Percentiles rank a stretch among this genome's conserved stretches.
Evolutionary conservation across 2,113 vertebrate species (phyloP).

Genomic region (Archocentrus centrarchus): DNA sequence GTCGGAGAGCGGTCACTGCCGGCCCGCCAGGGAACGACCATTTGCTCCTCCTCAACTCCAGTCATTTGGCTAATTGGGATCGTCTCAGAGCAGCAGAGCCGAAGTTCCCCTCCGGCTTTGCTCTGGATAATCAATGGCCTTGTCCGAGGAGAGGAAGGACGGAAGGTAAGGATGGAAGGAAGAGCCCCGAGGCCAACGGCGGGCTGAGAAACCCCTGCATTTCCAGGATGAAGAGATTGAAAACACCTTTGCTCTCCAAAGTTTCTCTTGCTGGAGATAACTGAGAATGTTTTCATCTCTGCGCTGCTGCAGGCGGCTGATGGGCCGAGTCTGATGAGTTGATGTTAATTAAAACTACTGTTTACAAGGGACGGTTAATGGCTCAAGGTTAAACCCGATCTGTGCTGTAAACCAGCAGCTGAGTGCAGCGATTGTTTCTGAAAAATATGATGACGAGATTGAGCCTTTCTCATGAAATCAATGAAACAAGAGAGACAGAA

Average conservation of each 20-base stretch:
- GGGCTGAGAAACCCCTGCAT: not conserved
- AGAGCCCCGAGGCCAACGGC: slow-evolving; percentile 7
- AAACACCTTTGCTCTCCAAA: slow-evolving; percentile 38
- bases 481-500: not conserved
- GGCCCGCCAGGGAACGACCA: slow-evolving; percentile 38
- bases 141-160: slow-evolving; percentile 31
- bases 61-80: slow-evolving; percentile 75
- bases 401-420: not conserved
- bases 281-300: slow-evolving; percentile 17
- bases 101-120: slow-evolving; percentile 58
- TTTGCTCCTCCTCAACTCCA: slow-evolving; percentile 62
- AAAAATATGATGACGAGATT: not conserved
- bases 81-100: slow-evolving; percentile 66
- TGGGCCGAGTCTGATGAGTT: not conserved
- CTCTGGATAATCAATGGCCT: slow-evolving; percentile 49
- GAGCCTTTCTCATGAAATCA: not conserved
- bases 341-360: not conserved
- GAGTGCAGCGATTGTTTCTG: not conserved
- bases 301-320: not conserved
- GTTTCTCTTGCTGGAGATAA: slow-evolving; percentile 22
- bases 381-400: not conserved
- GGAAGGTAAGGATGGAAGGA: slow-evolving; percentile 23
- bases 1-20: slow-evolving; percentile 45
- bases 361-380: not conserved
- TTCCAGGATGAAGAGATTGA: slow-evolving; percentile 25